phyloP scores from a whole-genome alignment of 2,888 invertebrate genomes.

The Psylliodes chrysocephalus region DNA sequence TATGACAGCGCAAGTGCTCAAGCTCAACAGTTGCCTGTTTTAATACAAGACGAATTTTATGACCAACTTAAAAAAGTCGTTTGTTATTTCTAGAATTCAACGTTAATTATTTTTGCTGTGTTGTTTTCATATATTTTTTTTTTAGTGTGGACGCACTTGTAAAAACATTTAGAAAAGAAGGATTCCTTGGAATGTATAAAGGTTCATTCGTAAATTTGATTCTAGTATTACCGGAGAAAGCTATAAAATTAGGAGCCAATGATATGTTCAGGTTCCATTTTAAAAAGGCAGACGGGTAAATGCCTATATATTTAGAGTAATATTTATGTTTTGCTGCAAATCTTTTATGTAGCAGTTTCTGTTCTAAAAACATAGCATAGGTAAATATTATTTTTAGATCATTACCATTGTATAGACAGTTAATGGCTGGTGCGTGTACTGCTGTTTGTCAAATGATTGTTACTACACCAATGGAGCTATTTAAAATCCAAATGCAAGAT shows the following conservation, averaged over 20 bases:
- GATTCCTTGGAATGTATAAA: constrained; percentile 98
- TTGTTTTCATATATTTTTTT: too few species aligned
- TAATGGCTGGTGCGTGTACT: constrained; percentile 93
- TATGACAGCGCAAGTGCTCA: too few species aligned
- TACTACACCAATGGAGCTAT: constrained; percentile 98
- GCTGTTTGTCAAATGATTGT: constrained; percentile 97
- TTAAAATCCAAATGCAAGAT: constrained; percentile 99
- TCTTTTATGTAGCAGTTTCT: background rate
- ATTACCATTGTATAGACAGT: constrained; percentile 77
- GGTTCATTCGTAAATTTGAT: constrained; percentile 97
- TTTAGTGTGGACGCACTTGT: constrained; percentile 93
- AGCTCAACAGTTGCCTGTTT: too few species aligned
- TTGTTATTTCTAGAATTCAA: too few species aligned
- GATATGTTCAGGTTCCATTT: constrained; percentile 94
- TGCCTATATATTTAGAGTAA: too few species aligned
- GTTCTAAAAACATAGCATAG: background rate
- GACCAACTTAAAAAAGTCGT: too few species aligned
- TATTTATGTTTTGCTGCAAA: too few species aligned
- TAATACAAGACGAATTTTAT: too few species aligned
- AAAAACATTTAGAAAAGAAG: constrained; percentile 92
- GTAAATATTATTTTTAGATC: constrained; percentile 38
- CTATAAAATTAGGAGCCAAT: constrained; percentile 97
- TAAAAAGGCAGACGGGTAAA: constrained; percentile 79
- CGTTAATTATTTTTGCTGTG: too few species aligned
- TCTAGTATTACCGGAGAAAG: constrained; percentile 98